Conservation (phyloP, 2,888 invertebrate species). For the Horisme vitalbata region DNA sequence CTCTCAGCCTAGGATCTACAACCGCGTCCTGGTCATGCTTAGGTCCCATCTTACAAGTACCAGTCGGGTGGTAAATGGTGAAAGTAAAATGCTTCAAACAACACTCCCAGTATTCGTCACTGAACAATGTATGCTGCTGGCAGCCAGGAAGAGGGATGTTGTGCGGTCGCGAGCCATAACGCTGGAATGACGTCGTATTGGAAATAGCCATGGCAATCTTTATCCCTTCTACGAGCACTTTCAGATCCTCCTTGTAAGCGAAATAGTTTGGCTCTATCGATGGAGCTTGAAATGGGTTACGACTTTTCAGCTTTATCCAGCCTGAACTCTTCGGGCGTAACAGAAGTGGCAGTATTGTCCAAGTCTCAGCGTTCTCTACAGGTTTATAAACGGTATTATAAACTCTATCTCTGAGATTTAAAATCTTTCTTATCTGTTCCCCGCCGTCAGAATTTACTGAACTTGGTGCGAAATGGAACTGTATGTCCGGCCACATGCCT, state of each 20-base stretch:
- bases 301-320: conserved; percentile 90
- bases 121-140: conserved; percentile 86
- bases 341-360: conserved; percentile 91
- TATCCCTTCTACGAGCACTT: conserved; percentile 91
- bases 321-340: conserved; percentile 94
- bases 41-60: conserved; percentile 95
- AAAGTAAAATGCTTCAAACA: conserved; percentile 90
- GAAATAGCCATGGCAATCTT: conserved; percentile 91
- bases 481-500: conserved; percentile 91
- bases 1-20: conserved; percentile 89
- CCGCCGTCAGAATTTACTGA: conserved; percentile 92
- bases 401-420: conserved; percentile 89
- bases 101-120: conserved; percentile 95
- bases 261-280: conserved; percentile 96
- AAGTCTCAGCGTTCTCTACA: conserved; percentile 89
- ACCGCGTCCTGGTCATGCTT: conserved; percentile 88
- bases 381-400: conserved; percentile 94
- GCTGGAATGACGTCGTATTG: conserved; percentile 90
- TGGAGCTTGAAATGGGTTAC: conserved; percentile 91
- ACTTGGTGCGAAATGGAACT: conserved; percentile 93
- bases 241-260: conserved; percentile 91
- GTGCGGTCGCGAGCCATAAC: conserved; percentile 90
- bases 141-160: conserved; percentile 93
- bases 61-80: conserved; percentile 93
- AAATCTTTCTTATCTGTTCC: conserved; percentile 89